These are phyloP conservation scores for Sarcophaga rosellei DNA, from an alignment of 2,888 invertebrate species.

Conservation along the genomic window DNA sequence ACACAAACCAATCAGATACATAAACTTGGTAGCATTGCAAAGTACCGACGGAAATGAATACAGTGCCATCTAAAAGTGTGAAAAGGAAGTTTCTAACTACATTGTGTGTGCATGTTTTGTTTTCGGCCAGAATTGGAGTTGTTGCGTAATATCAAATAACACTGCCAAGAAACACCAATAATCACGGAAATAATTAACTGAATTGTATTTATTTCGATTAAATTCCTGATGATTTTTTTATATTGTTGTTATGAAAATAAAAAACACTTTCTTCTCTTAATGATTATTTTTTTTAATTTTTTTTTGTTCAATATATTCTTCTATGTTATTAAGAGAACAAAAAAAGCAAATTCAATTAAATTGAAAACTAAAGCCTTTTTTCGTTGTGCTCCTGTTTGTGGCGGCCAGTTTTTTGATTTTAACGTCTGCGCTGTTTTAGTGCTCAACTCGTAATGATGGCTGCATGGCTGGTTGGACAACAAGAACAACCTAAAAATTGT, in stretches of 20 bases:
- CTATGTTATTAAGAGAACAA: neutral
- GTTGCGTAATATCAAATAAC: too few relatives aligned
- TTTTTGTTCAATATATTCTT: neutral
- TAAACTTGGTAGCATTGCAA: slow-evolving; percentile 63
- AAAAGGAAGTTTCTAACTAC: slow-evolving; percentile 22
- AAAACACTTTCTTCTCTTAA: neutral
- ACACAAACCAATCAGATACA: slow-evolving; percentile 50
- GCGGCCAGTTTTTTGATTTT: slow-evolving; percentile 45
- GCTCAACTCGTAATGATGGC: slow-evolving; percentile 75
- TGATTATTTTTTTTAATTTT: neutral
- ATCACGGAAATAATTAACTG: too few relatives aligned
- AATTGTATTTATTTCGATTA: too few relatives aligned
- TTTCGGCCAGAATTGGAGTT: too few relatives aligned
- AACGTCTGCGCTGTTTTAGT: slow-evolving; percentile 76
- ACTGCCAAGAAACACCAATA: too few relatives aligned
- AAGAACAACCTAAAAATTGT: slow-evolving; percentile 59
- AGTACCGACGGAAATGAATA: slow-evolving; percentile 39
- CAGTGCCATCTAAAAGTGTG: slow-evolving; percentile 52
- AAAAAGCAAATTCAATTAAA: neutral
- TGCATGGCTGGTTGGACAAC: slow-evolving; percentile 66
- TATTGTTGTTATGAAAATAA: too few relatives aligned
- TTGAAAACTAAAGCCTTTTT: neutral
- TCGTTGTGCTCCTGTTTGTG: slow-evolving; percentile 35
- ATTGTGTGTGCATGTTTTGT: too few relatives aligned
- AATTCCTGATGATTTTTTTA: too few relatives aligned